Percentiles rank a stretch among this genome's conserved stretches.
Evolutionary conservation across 2,888 invertebrate species (phyloP).

Genomic region (Hipparchia sbordonii): DNA sequence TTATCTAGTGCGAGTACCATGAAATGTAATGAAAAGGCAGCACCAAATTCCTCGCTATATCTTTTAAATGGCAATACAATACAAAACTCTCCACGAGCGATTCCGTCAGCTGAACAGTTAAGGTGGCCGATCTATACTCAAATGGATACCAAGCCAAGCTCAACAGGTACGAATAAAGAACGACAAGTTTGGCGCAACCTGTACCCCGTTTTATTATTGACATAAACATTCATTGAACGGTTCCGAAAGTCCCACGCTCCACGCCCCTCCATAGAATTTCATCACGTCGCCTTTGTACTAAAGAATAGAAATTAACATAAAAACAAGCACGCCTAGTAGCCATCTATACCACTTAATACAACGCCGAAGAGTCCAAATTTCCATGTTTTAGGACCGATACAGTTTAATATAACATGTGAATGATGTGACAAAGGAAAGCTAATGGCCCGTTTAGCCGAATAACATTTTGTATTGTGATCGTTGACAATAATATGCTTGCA

Average conservation of each 20-base stretch:
- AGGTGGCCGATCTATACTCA: no score
- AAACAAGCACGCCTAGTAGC: slow-evolving; percentile 39
- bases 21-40: no score
- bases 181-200: neutral
- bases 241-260: slow-evolving; percentile 51
- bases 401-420: slow-evolving; percentile 42
- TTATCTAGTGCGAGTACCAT: no score
- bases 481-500: slow-evolving; percentile 61
- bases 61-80: no score
- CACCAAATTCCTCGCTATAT: no score
- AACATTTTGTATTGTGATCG: slow-evolving; percentile 54
- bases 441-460: slow-evolving; percentile 72
- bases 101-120: no score
- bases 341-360: slow-evolving; percentile 33
- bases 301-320: slow-evolving; percentile 48
- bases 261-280: slow-evolving; percentile 51
- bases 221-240: slow-evolving; percentile 39
- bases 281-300: slow-evolving; percentile 48
- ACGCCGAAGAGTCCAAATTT: slow-evolving; percentile 39
- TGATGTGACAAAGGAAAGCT: slow-evolving; percentile 60
- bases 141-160: no score
- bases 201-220: slow-evolving; percentile 8
- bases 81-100: no score
- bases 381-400: slow-evolving; percentile 24
- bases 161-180: neutral